A percentile compares a stretch with the other conserved stretches of the same genome.
phyloP scores from a whole-genome alignment of 1,140 invertebrate species.

The Heliothis subflexa region DNA sequence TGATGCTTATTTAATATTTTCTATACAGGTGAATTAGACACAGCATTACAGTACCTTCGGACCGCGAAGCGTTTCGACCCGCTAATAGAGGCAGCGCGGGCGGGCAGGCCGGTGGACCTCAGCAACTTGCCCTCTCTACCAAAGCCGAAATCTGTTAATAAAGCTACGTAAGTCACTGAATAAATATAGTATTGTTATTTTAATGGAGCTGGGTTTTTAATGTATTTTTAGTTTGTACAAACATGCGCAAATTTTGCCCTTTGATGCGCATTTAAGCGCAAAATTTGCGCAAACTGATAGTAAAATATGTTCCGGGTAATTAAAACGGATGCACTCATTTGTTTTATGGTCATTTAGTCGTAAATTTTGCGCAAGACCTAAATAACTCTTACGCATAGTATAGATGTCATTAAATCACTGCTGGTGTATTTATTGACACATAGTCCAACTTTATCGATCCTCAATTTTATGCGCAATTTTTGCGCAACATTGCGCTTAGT shows the following conservation, averaged over 20 bases:
- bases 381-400: too few species aligned
- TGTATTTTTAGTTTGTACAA: too few species aligned
- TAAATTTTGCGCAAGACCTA: too few species aligned
- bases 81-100: slow-evolving; percentile 7
- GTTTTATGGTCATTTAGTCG: too few species aligned
- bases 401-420: too few species aligned
- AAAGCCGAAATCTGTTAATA: slow-evolving; percentile 85
- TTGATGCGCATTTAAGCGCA: neutral
- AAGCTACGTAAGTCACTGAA: slow-evolving; percentile 84
- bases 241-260: neutral
- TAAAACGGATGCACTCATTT: too few species aligned
- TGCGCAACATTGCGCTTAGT: neutral
- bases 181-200: neutral
- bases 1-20: neutral
- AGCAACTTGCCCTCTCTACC: slow-evolving; percentile 9
- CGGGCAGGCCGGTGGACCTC: neutral
- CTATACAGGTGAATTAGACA: slow-evolving; percentile 19
- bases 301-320: too few species aligned
- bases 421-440: too few species aligned
- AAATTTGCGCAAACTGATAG: neutral
- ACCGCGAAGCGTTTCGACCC: slow-evolving; percentile 21
- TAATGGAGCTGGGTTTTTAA: too few species aligned
- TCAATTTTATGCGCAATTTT: neutral
- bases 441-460: too few species aligned
- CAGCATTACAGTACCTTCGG: slow-evolving; percentile 13